These are phyloP conservation scores for Patella caerulea DNA, from an alignment of 2,888 invertebrate species.

Conservation along the genomic window DNA sequence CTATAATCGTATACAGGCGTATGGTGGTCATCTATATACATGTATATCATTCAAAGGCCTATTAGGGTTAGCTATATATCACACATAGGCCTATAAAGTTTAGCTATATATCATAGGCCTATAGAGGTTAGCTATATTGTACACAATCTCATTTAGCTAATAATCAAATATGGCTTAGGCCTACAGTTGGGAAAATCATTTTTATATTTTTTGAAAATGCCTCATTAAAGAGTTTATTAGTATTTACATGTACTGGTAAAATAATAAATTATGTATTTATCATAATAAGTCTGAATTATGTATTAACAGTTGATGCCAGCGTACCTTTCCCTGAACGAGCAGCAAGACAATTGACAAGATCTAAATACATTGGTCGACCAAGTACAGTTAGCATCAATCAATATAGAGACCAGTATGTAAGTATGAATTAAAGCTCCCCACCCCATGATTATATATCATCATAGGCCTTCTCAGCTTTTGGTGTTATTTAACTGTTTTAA, in stretches of 20 bases:
- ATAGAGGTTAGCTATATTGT: not conserved
- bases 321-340: slow-evolving; percentile 42
- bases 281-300: not conserved
- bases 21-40: too few species aligned
- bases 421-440: slow-evolving; percentile 15
- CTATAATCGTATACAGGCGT: too few species aligned
- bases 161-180: too few species aligned
- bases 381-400: slow-evolving; percentile 46
- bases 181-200: too few species aligned
- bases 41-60: too few species aligned
- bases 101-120: slow-evolving; percentile 9
- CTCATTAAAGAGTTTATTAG: too few species aligned
- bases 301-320: slow-evolving; percentile 58
- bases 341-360: slow-evolving; percentile 41
- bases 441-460: too few species aligned
- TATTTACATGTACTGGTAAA: too few species aligned
- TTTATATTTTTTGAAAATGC: too few species aligned
- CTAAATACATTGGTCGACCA: slow-evolving; percentile 51
- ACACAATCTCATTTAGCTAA: not conserved
- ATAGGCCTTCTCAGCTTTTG: too few species aligned
- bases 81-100: slow-evolving; percentile 51
- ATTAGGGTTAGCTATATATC: slow-evolving; percentile 58
- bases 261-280: not conserved
- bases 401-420: slow-evolving; percentile 55
- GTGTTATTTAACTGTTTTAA: too few species aligned